Percentiles rank a stretch among this genome's conserved stretches.
Evolutionary conservation across 2,797 vertebrate genomes (phyloP).

Genomic region (Tiaroga cobitis): DNA sequence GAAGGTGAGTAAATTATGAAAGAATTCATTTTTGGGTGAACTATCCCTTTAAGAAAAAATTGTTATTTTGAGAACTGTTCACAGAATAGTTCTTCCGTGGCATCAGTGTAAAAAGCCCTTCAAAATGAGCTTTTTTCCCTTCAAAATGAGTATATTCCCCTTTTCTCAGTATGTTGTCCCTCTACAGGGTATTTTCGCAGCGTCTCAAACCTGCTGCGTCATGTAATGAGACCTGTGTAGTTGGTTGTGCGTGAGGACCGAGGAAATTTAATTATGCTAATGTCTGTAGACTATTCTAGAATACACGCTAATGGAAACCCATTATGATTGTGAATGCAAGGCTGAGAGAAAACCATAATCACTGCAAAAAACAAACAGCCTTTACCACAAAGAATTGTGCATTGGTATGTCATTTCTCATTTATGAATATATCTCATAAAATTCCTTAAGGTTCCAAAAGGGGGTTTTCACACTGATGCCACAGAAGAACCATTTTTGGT

Average conservation of each 20-base stretch:
- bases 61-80: no score
- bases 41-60: no score
- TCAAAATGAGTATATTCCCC: no score
- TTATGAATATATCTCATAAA: conserved; percentile 1
- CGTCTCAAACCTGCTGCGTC: background rate
- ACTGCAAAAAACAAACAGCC: background rate
- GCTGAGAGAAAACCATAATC: background rate
- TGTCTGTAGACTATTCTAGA: conserved; percentile 16
- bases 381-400: background rate
- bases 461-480: background rate
- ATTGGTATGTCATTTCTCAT: background rate
- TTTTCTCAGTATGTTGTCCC: background rate
- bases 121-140: background rate
- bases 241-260: background rate
- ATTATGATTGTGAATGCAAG: background rate
- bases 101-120: background rate
- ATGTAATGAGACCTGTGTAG: conserved; percentile 26
- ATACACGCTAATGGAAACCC: background rate
- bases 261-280: conserved; percentile 17
- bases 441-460: background rate
- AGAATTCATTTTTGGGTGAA: no score
- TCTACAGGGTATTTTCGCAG: conserved; percentile 3
- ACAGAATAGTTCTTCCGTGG: background rate
- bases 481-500: background rate
- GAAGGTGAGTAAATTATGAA: no score